phyloP scores from a whole-genome alignment of 2,797 vertebrate species.

The Dryobates pubescens region DNA sequence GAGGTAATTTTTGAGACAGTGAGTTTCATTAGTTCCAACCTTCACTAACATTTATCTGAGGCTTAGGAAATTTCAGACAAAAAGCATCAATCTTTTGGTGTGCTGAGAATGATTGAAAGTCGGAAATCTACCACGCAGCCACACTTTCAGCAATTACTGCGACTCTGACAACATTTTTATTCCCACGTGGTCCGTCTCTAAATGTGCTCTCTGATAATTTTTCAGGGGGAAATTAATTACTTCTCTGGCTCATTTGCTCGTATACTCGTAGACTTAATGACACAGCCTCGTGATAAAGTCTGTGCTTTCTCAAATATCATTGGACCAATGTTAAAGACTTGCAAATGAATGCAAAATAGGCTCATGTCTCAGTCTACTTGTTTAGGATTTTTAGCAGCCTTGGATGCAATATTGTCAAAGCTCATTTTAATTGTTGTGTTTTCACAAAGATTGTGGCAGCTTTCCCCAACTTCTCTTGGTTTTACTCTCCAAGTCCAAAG shows the following conservation, averaged over 20 bases:
- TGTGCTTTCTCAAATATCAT: slow-evolving; percentile 33
- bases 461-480: not conserved
- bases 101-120: not conserved
- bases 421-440: slow-evolving; percentile 11
- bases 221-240: slow-evolving; percentile 45
- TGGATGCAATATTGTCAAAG: not conserved
- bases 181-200: not conserved
- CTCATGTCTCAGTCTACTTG: slow-evolving; percentile 4
- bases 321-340: slow-evolving; percentile 16
- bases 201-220: slow-evolving; percentile 15
- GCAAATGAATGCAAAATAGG: slow-evolving; percentile 38
- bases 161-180: not conserved
- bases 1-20: not conserved
- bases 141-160: not conserved
- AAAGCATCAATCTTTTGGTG: not conserved
- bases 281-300: not conserved
- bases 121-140: not conserved
- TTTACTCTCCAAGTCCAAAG: not conserved
- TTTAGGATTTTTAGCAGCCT: slow-evolving; percentile 21
- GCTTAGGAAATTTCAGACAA: not conserved
- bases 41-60: not conserved
- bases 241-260: slow-evolving; percentile 27
- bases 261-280: slow-evolving; percentile 18
- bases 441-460: not conserved
- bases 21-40: not conserved